phyloP scores from a whole-genome alignment of 2,797 vertebrate species.

The Emys orbicularis region DNA sequence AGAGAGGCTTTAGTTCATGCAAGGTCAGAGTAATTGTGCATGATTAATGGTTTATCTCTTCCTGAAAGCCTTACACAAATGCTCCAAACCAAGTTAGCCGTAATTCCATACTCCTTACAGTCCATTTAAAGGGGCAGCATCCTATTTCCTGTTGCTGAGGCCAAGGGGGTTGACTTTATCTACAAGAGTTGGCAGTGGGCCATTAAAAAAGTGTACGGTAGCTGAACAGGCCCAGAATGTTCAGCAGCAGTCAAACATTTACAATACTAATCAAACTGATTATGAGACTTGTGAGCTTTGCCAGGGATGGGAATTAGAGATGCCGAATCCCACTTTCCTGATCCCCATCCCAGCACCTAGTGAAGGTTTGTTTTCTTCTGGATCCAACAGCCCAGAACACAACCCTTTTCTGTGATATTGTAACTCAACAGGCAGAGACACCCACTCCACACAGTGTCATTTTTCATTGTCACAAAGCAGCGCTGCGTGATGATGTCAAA shows the following conservation, averaged over 20 bases:
- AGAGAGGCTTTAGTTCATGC: conserved; percentile 76
- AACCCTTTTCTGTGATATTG: neutral
- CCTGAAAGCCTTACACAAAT: conserved; percentile 77
- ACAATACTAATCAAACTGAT: neutral
- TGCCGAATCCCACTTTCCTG: neutral
- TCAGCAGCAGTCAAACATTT: neutral
- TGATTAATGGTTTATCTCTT: conserved; percentile 81
- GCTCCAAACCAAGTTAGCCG: conserved; percentile 73
- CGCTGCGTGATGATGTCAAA: neutral
- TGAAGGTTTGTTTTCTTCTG: neutral
- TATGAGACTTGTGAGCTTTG: neutral
- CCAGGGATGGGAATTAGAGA: neutral
- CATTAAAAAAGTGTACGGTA: neutral
- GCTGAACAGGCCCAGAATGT: fast-evolving
- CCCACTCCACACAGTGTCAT: neutral
- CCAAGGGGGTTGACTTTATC: conserved; percentile 67
- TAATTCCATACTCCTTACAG: conserved; percentile 74
- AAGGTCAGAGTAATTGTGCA: conserved; percentile 81
- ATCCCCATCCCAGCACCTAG: neutral
- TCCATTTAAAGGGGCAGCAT: conserved; percentile 69
- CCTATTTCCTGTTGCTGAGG: conserved; percentile 64
- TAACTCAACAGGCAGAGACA: neutral
- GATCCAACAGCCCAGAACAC: neutral
- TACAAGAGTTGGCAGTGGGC: conserved; percentile 57
- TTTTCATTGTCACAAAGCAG: conserved; percentile 7